Evolutionary conservation across 2,113 vertebrate genomes (phyloP).

Genomic region (Fregetta grallaria): DNA sequence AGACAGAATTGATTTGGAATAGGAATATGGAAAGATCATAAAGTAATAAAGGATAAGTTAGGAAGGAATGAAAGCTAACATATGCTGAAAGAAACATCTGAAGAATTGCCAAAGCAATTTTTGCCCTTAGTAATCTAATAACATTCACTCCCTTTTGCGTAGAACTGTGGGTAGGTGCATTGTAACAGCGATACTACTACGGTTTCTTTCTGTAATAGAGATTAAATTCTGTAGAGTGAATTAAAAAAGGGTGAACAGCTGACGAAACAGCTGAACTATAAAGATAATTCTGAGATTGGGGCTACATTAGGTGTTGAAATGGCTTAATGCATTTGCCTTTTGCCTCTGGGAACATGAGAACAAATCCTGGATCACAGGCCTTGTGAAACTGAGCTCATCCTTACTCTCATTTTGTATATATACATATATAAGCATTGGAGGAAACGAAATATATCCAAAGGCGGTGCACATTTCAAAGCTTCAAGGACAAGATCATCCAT

Average conservation of each 20-base stretch:
- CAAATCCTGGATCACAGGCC: slow-evolving; percentile 43
- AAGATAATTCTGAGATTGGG: slow-evolving; percentile 52
- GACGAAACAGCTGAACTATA: slow-evolving; percentile 33
- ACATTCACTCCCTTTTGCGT: not conserved
- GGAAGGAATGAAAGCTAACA: not conserved
- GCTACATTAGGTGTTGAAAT: slow-evolving; percentile 7
- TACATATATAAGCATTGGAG: not conserved
- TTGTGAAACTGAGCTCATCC: not conserved
- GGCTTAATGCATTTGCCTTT: slow-evolving; percentile 29
- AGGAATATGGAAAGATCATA: not conserved
- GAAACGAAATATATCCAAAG: not conserved
- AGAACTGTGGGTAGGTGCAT: not conserved
- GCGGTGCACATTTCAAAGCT: not conserved
- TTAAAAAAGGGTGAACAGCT: slow-evolving; percentile 25
- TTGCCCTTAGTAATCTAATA: slow-evolving; percentile 20
- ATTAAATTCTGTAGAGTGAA: slow-evolving; percentile 26
- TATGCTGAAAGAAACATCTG: not conserved
- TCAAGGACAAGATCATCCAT: not conserved
- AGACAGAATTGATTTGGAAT: not conserved
- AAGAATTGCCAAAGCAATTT: slow-evolving; percentile 4
- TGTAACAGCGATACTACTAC: not conserved
- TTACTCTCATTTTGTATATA: not conserved
- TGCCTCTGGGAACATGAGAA: slow-evolving; percentile 33
- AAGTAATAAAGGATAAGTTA: not conserved
- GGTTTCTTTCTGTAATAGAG: not conserved